Evolutionary conservation across 1,140 invertebrate genomes (phyloP), one percentile per base, ranked within the genome.

Genomic region (Samia ricini): DNA sequence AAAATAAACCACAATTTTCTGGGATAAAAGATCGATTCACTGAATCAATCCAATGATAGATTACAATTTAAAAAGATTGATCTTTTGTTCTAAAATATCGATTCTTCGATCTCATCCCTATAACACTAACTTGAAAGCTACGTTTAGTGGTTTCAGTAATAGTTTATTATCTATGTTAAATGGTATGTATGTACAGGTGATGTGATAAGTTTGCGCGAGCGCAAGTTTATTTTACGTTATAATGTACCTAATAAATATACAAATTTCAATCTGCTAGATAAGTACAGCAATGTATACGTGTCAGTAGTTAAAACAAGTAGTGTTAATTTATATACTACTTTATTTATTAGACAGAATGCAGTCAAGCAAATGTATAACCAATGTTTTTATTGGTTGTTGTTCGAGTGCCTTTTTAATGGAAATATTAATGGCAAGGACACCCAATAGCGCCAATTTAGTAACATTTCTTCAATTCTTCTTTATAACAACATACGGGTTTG

Each of bases 351-450:
- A 19, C 5, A 76, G 63, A 50, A 83, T 83, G 80, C 56, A 21
- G 57, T 63, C 71, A 23, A 68, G 64, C n/a, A 75, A 61, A 64
- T 74, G 64, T 29, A 60, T 83, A 2, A 5, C 60, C 0, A 78
- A 86, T 68, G 80, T 89, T 54, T 87, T 89, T 64, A 6, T 76
- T 20, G 76, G 83, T 51, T 89, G 87, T 72, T 88, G 85, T 69
- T 61, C 67, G 15, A 88, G 78, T 71, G 68, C 83, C 58, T 88
- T 85, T 74, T 63, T 89, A 19, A 89, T 89, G 85, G 87, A 89
- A 86, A 86, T 89, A 62, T 63, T 89, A 51, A 85, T 89, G 83
- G 66, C 76, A 54, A 74, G 56, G 59, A 70, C 64, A 12, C 77
- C 87, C 12, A 50, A 80, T 19, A 78, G 77, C 68, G 84, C 83